Conservation (phyloP, 1,140 invertebrate genomes). For the Ceratoteleas bidentatus region DNA sequence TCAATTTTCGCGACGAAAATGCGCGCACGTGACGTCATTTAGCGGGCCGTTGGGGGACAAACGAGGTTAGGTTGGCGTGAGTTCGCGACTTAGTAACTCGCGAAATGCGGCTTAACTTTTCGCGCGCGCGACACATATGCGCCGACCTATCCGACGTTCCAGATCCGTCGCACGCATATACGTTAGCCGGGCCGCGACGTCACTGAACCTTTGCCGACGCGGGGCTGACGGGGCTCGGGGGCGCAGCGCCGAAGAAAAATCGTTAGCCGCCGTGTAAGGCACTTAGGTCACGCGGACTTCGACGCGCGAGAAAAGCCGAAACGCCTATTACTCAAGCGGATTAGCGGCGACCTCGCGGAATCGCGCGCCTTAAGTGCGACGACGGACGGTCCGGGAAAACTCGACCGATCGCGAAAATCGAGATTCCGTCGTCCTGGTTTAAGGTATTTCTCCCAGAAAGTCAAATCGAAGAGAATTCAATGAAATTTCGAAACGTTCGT, state of each 20-base stretch:
- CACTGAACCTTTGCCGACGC: constrained; percentile 71
- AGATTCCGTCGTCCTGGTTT: too few species aligned
- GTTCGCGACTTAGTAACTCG: constrained; percentile 60
- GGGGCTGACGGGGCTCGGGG: constrained; percentile 21
- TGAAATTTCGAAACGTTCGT: too few species aligned
- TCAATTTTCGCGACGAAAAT: constrained; percentile 39
- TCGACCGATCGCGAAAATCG: too few species aligned
- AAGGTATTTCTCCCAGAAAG: too few species aligned
- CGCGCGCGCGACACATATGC: constrained; percentile 57
- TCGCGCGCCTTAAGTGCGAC: constrained; percentile 39
- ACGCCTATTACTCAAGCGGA: constrained; percentile 61
- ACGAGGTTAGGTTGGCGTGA: constrained; percentile 47
- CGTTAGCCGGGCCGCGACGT: constrained; percentile 68
- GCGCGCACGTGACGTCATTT: constrained; percentile 41
- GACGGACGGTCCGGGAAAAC: constrained; percentile 50
- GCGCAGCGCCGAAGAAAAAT: constrained; percentile 68
- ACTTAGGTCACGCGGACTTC: constrained; percentile 71
- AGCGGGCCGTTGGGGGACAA: constrained; percentile 25
- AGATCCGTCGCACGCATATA: constrained; percentile 66
- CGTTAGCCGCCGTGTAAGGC: constrained; percentile 72
- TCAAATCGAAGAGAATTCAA: too few species aligned
- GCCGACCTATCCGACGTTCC: constrained; percentile 63
- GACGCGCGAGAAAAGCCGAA: constrained; percentile 56
- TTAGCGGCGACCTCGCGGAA: constrained; percentile 61
- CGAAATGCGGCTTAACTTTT: constrained; percentile 64